A percentile compares a stretch with the other conserved stretches of the same genome.
Evolutionary conservation across 2,797 vertebrate species (phyloP).

Genomic region (Hozukius guyotensis): DNA sequence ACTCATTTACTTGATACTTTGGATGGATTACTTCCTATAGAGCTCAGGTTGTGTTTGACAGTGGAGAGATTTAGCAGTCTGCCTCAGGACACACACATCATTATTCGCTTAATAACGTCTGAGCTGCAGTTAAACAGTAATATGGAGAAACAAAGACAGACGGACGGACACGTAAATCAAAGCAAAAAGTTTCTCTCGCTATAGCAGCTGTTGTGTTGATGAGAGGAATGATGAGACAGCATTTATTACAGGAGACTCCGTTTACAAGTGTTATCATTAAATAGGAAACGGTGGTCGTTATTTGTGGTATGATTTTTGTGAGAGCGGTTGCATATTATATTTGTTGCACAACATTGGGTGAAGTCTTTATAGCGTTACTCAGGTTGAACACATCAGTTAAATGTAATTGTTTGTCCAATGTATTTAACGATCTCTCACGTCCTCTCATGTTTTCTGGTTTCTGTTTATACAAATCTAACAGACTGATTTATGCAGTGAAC

Average conservation of each 20-base stretch:
- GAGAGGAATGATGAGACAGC: background rate
- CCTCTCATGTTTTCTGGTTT: background rate
- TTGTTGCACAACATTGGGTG: background rate
- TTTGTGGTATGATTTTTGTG: background rate
- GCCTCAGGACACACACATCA: slow-evolving; percentile 34
- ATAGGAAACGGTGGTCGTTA: background rate
- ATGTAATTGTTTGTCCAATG: background rate
- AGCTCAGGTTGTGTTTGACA: slow-evolving; percentile 33
- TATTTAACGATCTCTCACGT: background rate
- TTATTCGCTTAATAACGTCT: slow-evolving; percentile 38
- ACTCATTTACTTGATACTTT: background rate
- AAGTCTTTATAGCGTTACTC: background rate
- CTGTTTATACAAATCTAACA: background rate
- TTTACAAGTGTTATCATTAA: background rate
- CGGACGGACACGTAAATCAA: slow-evolving; percentile 11
- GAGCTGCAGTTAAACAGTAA: slow-evolving; percentile 22
- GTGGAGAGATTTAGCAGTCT: slow-evolving; percentile 30
- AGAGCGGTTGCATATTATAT: background rate
- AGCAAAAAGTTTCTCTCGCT: slow-evolving; percentile 8
- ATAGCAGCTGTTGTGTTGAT: background rate
- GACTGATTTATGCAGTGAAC: background rate
- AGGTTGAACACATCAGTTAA: background rate
- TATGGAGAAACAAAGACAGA: slow-evolving; percentile 11
- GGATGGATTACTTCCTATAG: slow-evolving; percentile 6
- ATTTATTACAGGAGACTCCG: background rate